Base-by-base conservation (phyloP, 2,797 vertebrate species). In the Silurus lanzhouensis region DNA sequence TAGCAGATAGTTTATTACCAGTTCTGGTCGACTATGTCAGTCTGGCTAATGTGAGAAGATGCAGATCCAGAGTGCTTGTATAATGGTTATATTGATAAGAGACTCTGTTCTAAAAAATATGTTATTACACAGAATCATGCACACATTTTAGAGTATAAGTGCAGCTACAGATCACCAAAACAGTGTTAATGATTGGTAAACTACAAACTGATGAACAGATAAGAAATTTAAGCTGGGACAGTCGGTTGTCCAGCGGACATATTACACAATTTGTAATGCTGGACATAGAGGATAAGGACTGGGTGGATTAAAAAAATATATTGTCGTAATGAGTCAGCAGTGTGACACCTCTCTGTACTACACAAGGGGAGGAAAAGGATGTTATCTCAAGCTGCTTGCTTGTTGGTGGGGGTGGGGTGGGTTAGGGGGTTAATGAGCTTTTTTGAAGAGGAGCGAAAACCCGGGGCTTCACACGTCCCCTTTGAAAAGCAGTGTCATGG, bases 401-500 rank as follows among this genome's bases (percentile, higher is more conserved):
- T 52, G 48, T 52, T 52, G 6, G 48, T 52, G 70, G 27, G 84
- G 31, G 38, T 57, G 67, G n/a, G 38, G 48, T 52, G 48, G 10
- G 48, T 27, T 44, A 9, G 48, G 46, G 81, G 80, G 6, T 78
- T 72, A 81, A 64, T 66, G 44, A 70, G 44, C 67, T 76, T 64
- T 67, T 87, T 89, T 89, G 86, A 87, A 86, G 66, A 88, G 31
- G 38, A 84, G 31, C 3, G 46, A 86, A 85, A 78, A 71, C 68
- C 44, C 44, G 79, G 82, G 57, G n/a, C 58, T 84, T 89, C 38
- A 64, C 86, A 86, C 87, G 60, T 90, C 66, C 38, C 78, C 58
- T 77, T 64, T 44, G n/a, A 85, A 67, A 78, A 86, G 48, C 70
- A 44, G 61, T 19, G 44, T 61, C 83, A 70, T 38, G 25, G n/a